Conservation (phyloP, 2,888 invertebrate genomes). For the Platycheirus albimanus region DNA sequence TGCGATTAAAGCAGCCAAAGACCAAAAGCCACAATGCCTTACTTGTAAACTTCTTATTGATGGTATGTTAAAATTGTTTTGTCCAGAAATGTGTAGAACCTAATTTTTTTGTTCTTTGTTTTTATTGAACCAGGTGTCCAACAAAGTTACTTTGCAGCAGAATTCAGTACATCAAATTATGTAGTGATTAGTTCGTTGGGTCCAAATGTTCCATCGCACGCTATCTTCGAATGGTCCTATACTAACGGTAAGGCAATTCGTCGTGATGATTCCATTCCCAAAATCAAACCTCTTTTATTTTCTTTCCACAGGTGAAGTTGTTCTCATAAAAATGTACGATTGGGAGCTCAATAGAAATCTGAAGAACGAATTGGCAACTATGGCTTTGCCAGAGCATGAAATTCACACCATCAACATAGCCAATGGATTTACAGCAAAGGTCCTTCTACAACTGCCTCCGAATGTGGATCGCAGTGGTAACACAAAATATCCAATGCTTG, state of each 20-base stretch:
- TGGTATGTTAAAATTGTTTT: conserved; percentile 67
- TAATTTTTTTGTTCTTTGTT: background rate
- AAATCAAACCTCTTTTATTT: background rate
- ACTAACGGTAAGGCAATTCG: conserved; percentile 77
- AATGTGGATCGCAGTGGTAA: conserved; percentile 87
- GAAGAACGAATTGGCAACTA: conserved; percentile 83
- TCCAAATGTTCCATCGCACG: conserved; percentile 90
- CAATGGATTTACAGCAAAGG: conserved; percentile 88
- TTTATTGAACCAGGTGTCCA: conserved; percentile 75
- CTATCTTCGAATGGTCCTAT: conserved; percentile 84
- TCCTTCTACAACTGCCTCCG: conserved; percentile 89
- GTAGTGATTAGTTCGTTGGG: conserved; percentile 92
- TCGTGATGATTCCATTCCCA: background rate
- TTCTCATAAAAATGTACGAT: conserved; percentile 78
- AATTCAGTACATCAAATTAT: conserved; percentile 88
- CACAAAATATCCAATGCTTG: conserved; percentile 90
- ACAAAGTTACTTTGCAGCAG: conserved; percentile 83
- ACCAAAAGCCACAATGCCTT: conserved; percentile 86
- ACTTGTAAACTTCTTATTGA: conserved; percentile 86
- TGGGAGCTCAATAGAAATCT: conserved; percentile 89
- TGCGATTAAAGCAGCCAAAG: conserved; percentile 85
- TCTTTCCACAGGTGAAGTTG: conserved; percentile 77
- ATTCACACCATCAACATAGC: conserved; percentile 86
- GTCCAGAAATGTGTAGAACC: too few relatives aligned
- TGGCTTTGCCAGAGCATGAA: conserved; percentile 85